Percentiles rank a stretch among this genome's conserved stretches.
These are phyloP conservation scores for Cyanistes caeruleus DNA, from an alignment of 2,113 vertebrate species.

Conservation along the genomic window DNA sequence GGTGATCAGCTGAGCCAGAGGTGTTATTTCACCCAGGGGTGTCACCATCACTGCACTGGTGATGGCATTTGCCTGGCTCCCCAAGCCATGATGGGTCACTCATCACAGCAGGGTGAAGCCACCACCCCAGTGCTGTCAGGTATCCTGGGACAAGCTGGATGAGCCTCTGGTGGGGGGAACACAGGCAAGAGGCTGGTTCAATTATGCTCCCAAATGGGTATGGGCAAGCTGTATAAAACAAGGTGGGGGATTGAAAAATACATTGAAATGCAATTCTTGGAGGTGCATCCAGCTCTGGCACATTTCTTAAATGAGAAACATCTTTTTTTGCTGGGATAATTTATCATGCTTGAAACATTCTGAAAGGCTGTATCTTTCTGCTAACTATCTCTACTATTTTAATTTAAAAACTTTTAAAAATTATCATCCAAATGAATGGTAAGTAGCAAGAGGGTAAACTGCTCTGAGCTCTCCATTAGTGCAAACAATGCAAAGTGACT, in stretches of 20 bases:
- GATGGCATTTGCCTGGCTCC: not conserved
- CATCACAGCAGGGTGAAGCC: accelerated
- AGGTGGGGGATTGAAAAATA: not conserved
- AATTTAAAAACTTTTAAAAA: conserved; percentile 66
- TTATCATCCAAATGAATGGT: conserved; percentile 37
- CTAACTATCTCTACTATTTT: conserved; percentile 42
- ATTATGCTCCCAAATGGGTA: not conserved
- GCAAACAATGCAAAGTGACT: conserved; percentile 31
- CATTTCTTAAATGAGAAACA: not conserved
- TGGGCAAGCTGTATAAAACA: not conserved
- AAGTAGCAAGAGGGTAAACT: conserved; percentile 31
- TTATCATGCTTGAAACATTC: conserved; percentile 23
- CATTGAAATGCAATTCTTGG: not conserved
- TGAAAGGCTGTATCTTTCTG: conserved; percentile 14
- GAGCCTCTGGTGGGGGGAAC: not conserved
- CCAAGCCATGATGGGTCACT: accelerated
- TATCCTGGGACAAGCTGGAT: not conserved
- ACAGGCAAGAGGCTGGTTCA: not conserved
- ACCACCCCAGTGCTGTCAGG: accelerated
- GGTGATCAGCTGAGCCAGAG: not conserved
- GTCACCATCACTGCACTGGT: not conserved
- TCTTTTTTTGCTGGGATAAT: not conserved
- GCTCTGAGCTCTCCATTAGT: conserved; percentile 50
- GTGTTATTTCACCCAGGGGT: too few species aligned
- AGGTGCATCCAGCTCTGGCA: not conserved